Evolutionary conservation across 2,888 invertebrate genomes (phyloP), one percentile per base, ranked within the genome.

Genomic region (Acrocyrtus sp.): DNA sequence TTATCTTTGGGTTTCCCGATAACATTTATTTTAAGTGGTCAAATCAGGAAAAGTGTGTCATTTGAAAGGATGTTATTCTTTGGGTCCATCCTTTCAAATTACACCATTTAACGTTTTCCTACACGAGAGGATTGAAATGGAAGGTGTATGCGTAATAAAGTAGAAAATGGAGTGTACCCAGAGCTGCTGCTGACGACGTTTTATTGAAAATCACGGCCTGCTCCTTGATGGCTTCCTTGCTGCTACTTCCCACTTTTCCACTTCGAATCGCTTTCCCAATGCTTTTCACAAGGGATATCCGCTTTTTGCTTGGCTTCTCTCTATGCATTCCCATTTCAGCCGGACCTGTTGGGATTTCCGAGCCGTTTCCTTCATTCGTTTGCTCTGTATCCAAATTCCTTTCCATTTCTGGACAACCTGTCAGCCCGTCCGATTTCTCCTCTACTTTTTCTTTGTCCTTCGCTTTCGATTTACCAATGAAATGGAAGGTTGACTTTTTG

Each of bases 401-500:
- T 22, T 21, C 27, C 15, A 22, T 1, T 60, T 22, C 48, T 60
- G 60, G 3, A 22, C 21, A 50, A 17, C 8, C 15, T 26, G 47
- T 1, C 19, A 47, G 47, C 19, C 19, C 5, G 10, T n/a, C 62
- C 1, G 62, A 51, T 29, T 63, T 63, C 24, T 47, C 47, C 21
- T 19, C 45, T 45, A 15, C 17, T n/a, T 12, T 17, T 45, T 4
- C 47, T 41, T 62, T 19, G 19, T 50, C 62, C 56, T 57, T 66
- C 21, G 26, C 41, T 57, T 57, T 57, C 17, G 48, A 57, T 39
- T 27, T 21, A 34, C 50, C 17, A 41, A 66, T 66, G 19, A 66
- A 66, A 2, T 57, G 66, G 34, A 67, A 67, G 4, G 67, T 43
- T 45, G 67, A 67, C 58, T 43, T 67, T 10, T 51, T 63, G n/a